Percentiles rank a stretch among this genome's conserved stretches.
Conservation (phyloP, 2,797 vertebrate genomes). For the Lacerta bilineata region DNA sequence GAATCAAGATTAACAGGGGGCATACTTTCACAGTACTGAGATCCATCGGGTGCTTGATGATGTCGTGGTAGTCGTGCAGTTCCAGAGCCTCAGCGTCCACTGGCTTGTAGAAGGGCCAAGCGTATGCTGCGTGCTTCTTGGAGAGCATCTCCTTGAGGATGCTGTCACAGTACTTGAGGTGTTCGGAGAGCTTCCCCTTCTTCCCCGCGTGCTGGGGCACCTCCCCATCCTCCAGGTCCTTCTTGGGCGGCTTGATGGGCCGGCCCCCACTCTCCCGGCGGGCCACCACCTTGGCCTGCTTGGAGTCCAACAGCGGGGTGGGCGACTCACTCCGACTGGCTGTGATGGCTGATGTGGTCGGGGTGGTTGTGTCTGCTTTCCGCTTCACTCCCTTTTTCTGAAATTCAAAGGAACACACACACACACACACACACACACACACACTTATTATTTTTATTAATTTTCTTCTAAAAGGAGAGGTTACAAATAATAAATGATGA, state of each 20-base stretch:
- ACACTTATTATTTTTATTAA: too few species aligned
- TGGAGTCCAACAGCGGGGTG: slow-evolving; percentile 81
- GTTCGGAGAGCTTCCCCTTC: slow-evolving; percentile 83
- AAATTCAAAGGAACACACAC: slow-evolving; percentile 8
- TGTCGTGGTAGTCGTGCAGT: slow-evolving; percentile 95
- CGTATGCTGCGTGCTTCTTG: slow-evolving; percentile 91
- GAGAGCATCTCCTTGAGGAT: slow-evolving; percentile 96
- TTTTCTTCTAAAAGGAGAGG: too few species aligned
- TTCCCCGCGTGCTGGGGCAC: slow-evolving; percentile 79
- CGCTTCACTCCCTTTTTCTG: slow-evolving; percentile 91
- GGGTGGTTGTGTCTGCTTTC: slow-evolving; percentile 87
- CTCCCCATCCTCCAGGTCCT: slow-evolving; percentile 84
- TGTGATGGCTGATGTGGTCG: slow-evolving; percentile 90
- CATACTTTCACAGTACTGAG: slow-evolving; percentile 94
- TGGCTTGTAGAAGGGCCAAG: slow-evolving; percentile 97
- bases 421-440: too few species aligned
- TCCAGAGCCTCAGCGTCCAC: slow-evolving; percentile 92
- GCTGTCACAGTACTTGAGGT: slow-evolving; percentile 89
- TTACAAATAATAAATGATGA: too few species aligned
- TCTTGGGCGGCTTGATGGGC: slow-evolving; percentile 85
- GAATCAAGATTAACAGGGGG: background rate
- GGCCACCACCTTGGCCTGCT: slow-evolving; percentile 87
- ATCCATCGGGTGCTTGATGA: slow-evolving; percentile 99
- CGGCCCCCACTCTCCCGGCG: slow-evolving; percentile 83
- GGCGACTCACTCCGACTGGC: slow-evolving; percentile 85